Evolutionary conservation across 2,888 invertebrate genomes (phyloP), one percentile per base, ranked within the genome.

Genomic region (Parnassius smintheus): DNA sequence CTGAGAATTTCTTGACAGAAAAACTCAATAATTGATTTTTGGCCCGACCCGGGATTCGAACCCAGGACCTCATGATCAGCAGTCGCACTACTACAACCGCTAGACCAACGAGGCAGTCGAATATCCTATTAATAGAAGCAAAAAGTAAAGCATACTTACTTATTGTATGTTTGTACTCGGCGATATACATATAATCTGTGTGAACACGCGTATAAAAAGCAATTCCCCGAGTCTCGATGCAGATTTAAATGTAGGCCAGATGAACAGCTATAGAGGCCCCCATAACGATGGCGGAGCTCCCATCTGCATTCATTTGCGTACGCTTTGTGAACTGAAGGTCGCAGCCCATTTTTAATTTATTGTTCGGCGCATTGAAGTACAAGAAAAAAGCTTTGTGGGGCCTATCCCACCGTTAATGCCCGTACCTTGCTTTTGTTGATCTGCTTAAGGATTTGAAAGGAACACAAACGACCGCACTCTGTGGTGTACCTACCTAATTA

Each of bases 221-320:
- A 44, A 62, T 62, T 57, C 57, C 45, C 35, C 41, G 46, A 18
- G 42, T 13, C 10, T 45, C 46, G 46, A 11, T 35, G 35, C 11
- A 25, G 22, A 51, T 41, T 11, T 62, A 42, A 54, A 50, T 58
- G 58, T 54, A 22, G 53, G 41, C 57, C 62, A 45, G 50, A 50
- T 62, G 58, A 62, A 62, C 59, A 35, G 45, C n/a, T 49, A 62
- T 54, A 48, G 52, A 58, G 45, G 58, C 42, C 48, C 45, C 46
- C 53, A 9, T 53, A 35, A 35, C 51, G 42, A 44, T 10, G 9
- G 1, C 55, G 45, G 18, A 46, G 57, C 61, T 56, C 55, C 54
- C 56, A 62, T 62, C 52, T 48, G 62, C 50, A 56, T 56, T 61
- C 56, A 56, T 51, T 61, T 51, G 56, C 45, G 42, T 42, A 10